Conservation (phyloP, 1,140 invertebrate species). For the Protaetia brevitarsis region DNA sequence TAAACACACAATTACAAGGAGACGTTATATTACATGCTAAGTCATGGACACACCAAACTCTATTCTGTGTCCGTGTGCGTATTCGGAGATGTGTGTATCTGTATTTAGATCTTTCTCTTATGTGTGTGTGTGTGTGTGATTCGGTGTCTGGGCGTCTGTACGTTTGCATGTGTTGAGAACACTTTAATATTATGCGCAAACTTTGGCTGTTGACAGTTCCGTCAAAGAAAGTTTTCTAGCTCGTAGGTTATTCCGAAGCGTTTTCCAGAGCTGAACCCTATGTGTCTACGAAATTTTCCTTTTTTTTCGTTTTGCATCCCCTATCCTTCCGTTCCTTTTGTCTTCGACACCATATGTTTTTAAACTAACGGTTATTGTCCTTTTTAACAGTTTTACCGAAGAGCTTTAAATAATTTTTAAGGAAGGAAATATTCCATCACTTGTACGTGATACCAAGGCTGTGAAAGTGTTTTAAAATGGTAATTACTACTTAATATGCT, state of each 20-base stretch:
- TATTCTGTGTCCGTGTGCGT: neutral
- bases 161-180: neutral
- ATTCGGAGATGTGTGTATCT: too few relatives aligned
- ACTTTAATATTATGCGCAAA: constrained; percentile 18
- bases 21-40: constrained; percentile 12
- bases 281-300: constrained; percentile 12
- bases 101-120: too few relatives aligned
- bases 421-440: neutral
- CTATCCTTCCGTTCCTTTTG: neutral
- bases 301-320: neutral
- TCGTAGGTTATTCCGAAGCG: constrained; percentile 4
- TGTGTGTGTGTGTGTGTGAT: too few relatives aligned
- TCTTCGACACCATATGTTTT: neutral
- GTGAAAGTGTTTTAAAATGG: neutral
- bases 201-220: constrained; percentile 10
- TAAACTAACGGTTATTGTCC: constrained; percentile 8
- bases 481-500: constrained; percentile 13
- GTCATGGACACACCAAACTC: constrained; percentile 16
- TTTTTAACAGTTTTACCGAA: neutral
- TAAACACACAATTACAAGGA: constrained; percentile 24
- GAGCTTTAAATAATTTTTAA: constrained; percentile 11
- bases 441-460: neutral
- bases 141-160: neutral
- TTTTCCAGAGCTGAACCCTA: constrained; percentile 5
- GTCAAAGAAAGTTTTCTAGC: constrained; percentile 11